A percentile compares a stretch with the other conserved stretches of the same genome.
These are phyloP conservation scores for Pyrocephalus nanus DNA, from an alignment of 2,797 vertebrate species.

Conservation along the genomic window DNA sequence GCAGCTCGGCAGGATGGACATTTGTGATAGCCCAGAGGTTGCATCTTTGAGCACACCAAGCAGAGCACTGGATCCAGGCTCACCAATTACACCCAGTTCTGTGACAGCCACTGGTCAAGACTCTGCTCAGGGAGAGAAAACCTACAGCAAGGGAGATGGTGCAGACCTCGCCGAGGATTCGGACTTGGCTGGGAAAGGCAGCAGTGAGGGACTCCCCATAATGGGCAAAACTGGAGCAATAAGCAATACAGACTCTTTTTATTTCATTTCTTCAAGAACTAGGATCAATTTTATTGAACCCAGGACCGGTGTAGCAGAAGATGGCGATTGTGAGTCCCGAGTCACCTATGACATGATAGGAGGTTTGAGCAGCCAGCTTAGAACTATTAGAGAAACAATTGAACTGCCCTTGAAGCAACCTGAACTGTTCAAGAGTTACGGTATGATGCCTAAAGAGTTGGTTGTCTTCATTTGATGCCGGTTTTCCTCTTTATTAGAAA, in stretches of 20 bases:
- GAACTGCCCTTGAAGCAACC: slow-evolving; percentile 92
- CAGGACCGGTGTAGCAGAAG: not conserved
- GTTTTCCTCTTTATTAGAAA: not conserved
- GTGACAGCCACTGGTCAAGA: not conserved
- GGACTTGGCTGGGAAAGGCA: not conserved
- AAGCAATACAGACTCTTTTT: slow-evolving; percentile 82
- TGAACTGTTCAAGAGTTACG: slow-evolving; percentile 87
- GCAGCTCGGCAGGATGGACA: slow-evolving; percentile 79
- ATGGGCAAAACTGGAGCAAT: slow-evolving; percentile 26
- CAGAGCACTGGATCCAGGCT: not conserved
- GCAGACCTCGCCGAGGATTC: not conserved
- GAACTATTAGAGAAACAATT: slow-evolving; percentile 88
- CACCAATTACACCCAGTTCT: not conserved
- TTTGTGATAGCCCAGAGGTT: slow-evolving; percentile 65
- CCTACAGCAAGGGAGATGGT: not conserved
- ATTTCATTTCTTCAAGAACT: slow-evolving; percentile 82
- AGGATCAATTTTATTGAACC: slow-evolving; percentile 76
- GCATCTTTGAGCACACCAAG: slow-evolving; percentile 76
- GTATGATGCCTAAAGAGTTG: slow-evolving; percentile 71
- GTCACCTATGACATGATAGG: slow-evolving; percentile 94
- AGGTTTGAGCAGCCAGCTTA: slow-evolving; percentile 86
- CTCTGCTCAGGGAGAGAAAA: not conserved
- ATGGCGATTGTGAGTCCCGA: slow-evolving; percentile 63
- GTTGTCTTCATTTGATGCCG: not conserved
- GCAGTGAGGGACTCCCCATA: not conserved